phyloP scores from a whole-genome alignment of 1,140 invertebrate genomes.

The Dinoponera quadriceps region DNA sequence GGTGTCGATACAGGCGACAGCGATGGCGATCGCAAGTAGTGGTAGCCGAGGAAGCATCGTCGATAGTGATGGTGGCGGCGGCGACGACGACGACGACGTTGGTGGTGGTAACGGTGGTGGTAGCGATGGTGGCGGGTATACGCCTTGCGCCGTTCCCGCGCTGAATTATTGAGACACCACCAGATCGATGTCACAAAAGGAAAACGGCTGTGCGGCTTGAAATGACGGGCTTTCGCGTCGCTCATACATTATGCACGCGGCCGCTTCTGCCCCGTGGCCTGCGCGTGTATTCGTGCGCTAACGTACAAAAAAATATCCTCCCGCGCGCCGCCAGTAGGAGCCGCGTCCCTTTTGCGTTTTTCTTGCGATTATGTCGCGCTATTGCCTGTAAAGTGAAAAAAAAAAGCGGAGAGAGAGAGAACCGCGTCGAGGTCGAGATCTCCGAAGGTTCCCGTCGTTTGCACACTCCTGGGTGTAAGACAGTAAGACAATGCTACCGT shows the following conservation, averaged over 20 bases:
- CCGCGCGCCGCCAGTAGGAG: conserved; percentile 34
- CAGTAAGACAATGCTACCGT: conserved; percentile 11
- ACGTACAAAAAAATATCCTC: conserved; percentile 71
- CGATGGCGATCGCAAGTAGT: conserved; percentile 59
- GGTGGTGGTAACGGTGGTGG: conserved; percentile 51
- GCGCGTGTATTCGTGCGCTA: conserved; percentile 73
- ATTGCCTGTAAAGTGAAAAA: conserved; percentile 42
- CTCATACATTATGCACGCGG: conserved; percentile 83
- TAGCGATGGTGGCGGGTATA: conserved; percentile 67
- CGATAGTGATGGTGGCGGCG: background rate
- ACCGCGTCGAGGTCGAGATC: conserved; percentile 66
- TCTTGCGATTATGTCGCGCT: conserved; percentile 68
- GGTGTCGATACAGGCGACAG: conserved; percentile 56
- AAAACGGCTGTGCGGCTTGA: conserved; percentile 82
- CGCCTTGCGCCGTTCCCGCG: conserved; percentile 84
- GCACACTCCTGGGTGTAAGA: conserved; percentile 33
- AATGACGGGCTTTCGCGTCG: conserved; percentile 84
- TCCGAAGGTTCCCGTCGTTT: conserved; percentile 50
- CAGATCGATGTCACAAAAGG: conserved; percentile 85
- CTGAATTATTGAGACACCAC: conserved; percentile 85
- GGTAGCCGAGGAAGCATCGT: conserved; percentile 38
- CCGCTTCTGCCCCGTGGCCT: conserved; percentile 77
- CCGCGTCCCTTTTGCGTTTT: conserved; percentile 46
- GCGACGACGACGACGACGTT: conserved; percentile 27
- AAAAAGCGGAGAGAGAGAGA: conserved; percentile 34